These are phyloP conservation scores for Lasiurus borealis DNA, from an alignment of 2,113 vertebrate species.

Conservation along the genomic window DNA sequence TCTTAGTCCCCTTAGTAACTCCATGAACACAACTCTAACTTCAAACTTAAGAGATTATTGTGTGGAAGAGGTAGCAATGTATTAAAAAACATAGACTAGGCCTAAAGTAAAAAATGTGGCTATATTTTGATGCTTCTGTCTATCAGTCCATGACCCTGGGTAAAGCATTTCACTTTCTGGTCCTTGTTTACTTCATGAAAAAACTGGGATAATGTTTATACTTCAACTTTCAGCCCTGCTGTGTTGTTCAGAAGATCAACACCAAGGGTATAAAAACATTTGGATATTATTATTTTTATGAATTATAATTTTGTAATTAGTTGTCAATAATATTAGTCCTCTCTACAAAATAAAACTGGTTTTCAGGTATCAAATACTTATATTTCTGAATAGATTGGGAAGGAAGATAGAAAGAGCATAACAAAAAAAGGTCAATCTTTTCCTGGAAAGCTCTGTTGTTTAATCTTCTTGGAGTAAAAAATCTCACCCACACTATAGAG, in stretches of 20 bases:
- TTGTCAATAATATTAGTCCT: neutral
- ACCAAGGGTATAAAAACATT: neutral
- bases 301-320: slow-evolving; percentile 2
- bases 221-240: neutral
- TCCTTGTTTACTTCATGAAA: neutral
- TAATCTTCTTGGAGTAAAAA: slow-evolving; percentile 66
- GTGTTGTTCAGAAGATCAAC: neutral
- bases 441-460: slow-evolving; percentile 78
- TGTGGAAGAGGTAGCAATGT: slow-evolving; percentile 19
- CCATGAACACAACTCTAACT: neutral
- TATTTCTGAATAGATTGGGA: slow-evolving; percentile 21
- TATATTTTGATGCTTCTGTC: neutral
- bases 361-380: neutral
- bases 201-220: neutral
- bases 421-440: slow-evolving; percentile 40
- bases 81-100: neutral
- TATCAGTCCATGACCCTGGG: neutral
- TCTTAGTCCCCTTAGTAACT: neutral
- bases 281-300: slow-evolving; percentile 1
- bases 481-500: slow-evolving; percentile 13
- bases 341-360: neutral
- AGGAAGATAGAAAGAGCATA: neutral
- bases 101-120: neutral
- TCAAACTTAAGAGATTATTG: slow-evolving; percentile 55
- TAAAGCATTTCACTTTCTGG: slow-evolving; percentile 10